Conservation (phyloP, 2,888 invertebrate species). For the Hermodice carunculata region DNA sequence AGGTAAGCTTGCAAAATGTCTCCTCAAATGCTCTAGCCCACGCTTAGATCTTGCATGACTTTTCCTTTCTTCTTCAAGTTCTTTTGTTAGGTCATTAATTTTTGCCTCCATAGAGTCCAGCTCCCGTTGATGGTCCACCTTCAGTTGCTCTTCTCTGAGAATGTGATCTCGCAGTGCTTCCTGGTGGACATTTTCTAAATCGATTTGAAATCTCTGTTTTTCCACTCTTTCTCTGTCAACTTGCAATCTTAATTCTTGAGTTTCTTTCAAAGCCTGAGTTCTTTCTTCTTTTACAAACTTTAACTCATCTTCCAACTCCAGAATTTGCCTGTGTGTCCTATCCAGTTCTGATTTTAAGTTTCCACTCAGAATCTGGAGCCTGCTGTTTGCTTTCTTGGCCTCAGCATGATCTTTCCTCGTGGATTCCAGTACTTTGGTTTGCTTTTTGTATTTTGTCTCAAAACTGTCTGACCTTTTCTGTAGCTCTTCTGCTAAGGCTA, state of each 20-base stretch:
- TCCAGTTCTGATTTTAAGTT: conserved; percentile 51
- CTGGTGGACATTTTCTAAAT: conserved; percentile 44
- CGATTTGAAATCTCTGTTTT: conserved; percentile 47
- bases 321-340: conserved; percentile 46
- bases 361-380: conserved; percentile 56
- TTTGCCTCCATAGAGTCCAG: conserved; percentile 51
- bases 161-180: conserved; percentile 49
- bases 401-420: conserved; percentile 43
- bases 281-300: conserved; percentile 52
- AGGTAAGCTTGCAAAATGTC: conserved; percentile 51
- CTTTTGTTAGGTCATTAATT: conserved; percentile 45
- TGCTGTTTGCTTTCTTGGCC: conserved; percentile 53
- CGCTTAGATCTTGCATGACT: conserved; percentile 50
- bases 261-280: conserved; percentile 48
- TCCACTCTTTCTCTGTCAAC: conserved; percentile 52
- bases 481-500: conserved; percentile 47
- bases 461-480: conserved; percentile 44
- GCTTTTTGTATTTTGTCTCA: conserved; percentile 40
- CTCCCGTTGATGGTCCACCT: conserved; percentile 48
- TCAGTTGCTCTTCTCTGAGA: conserved; percentile 49
- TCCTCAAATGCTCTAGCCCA: conserved; percentile 56
- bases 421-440: conserved; percentile 39
- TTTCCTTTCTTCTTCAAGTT: conserved; percentile 48
- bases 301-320: conserved; percentile 56
- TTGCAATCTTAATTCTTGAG: conserved; percentile 46